Conservation (phyloP, 2,888 invertebrate genomes). For the Nomada flava region DNA sequence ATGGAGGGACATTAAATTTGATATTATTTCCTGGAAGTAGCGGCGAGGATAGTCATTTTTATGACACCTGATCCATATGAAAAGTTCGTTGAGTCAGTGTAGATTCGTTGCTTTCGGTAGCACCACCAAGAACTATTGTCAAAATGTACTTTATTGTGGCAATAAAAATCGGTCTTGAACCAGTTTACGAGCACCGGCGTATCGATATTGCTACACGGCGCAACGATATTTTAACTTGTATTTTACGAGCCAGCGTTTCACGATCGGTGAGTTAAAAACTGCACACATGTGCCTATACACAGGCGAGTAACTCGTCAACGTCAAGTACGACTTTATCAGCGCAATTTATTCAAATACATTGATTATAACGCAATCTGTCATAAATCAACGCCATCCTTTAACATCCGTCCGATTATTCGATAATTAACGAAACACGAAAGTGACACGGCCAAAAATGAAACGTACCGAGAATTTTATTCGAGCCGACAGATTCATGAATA, state of each 20-base stretch:
- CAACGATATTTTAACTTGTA: not conserved
- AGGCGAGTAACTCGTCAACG: not conserved
- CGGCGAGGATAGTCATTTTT: no score
- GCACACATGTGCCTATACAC: no score
- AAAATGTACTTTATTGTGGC: constrained; percentile 3
- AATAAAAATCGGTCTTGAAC: not conserved
- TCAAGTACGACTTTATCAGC: not conserved
- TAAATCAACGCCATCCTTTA: not conserved
- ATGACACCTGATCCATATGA: not conserved
- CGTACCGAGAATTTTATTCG: not conserved
- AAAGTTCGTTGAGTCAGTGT: not conserved
- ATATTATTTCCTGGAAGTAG: no score
- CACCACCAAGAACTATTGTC: not conserved
- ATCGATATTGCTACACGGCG: constrained; percentile 12
- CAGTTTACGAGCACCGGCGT: not conserved
- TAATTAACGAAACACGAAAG: not conserved
- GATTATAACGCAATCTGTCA: not conserved
- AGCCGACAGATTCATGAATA: not conserved
- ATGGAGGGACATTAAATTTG: no score
- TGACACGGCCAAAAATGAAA: not conserved
- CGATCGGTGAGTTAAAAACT: not conserved
- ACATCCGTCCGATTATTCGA: not conserved
- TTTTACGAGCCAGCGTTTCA: not conserved
- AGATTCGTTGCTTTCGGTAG: not conserved
- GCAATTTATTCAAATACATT: constrained; percentile 3